A percentile compares a stretch with the other conserved stretches of the same genome.
phyloP scores from a whole-genome alignment of 1,140 invertebrate genomes.

The Amphibalanus amphitrite region DNA sequence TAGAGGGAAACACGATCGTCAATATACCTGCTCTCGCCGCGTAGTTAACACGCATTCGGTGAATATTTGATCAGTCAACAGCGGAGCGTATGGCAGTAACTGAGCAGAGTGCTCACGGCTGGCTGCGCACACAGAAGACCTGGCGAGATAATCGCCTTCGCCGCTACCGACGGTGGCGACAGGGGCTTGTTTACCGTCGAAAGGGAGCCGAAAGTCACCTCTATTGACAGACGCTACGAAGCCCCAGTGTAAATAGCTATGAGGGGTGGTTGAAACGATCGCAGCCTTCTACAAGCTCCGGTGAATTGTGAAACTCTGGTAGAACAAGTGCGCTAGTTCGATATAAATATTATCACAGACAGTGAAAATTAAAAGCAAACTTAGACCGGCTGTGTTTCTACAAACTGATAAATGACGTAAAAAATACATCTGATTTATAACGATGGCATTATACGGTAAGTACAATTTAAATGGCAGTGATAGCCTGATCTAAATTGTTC shows the following conservation, averaged over 20 bases:
- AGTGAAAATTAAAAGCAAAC: neutral
- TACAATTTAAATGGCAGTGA: too few species aligned
- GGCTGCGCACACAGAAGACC: neutral
- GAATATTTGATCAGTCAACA: neutral
- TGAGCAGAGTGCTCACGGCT: neutral
- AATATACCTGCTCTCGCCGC: too few species aligned
- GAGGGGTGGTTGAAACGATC: neutral
- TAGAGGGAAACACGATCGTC: too few species aligned
- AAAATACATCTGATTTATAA: too few species aligned
- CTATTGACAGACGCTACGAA: neutral
- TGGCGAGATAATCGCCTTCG: neutral
- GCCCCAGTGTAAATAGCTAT: neutral
- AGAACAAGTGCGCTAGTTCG: too few species aligned
- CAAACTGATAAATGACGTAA: neutral
- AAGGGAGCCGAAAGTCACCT: neutral
- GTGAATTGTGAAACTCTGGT: neutral
- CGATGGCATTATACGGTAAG: too few species aligned
- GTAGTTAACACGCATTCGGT: neutral
- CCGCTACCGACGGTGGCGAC: neutral
- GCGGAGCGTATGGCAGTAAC: neutral
- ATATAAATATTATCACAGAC: neutral
- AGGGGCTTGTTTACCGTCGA: neutral
- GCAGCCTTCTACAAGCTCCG: neutral
- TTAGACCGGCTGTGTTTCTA: neutral
- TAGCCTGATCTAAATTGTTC: too few species aligned